These are phyloP conservation scores for Trachelus iudaicus DNA, from an alignment of 2,888 invertebrate genomes.

Conservation along the genomic window DNA sequence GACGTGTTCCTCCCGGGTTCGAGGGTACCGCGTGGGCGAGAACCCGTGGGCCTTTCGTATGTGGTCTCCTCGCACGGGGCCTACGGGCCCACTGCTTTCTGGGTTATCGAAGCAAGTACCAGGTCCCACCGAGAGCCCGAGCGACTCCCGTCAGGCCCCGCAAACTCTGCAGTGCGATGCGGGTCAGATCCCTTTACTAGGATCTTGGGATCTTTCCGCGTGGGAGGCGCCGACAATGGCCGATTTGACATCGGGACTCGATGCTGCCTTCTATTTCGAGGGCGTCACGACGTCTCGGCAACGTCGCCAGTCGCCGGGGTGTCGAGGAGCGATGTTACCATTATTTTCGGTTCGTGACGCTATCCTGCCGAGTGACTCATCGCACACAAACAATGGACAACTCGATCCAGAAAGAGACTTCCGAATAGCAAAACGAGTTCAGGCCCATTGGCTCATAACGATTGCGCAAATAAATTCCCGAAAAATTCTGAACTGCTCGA, in stretches of 20 bases:
- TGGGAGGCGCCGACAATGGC: constrained; percentile 1
- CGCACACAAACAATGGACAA: background rate
- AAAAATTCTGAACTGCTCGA: background rate
- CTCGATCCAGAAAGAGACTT: background rate
- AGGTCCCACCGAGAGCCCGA: background rate
- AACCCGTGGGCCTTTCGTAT: background rate
- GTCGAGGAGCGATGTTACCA: background rate
- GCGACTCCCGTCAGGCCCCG: background rate
- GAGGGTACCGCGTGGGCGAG: constrained; percentile 7
- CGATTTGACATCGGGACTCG: background rate
- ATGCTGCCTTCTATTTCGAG: background rate
- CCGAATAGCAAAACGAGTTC: background rate
- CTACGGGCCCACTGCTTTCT: constrained; percentile 1
- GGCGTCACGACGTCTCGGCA: background rate
- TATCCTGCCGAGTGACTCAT: background rate
- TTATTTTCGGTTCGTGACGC: background rate
- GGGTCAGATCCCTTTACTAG: background rate
- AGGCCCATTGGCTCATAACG: background rate
- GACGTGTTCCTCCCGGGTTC: background rate
- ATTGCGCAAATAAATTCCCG: background rate
- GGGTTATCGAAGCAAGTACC: constrained; percentile 7
- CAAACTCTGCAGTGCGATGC: background rate
- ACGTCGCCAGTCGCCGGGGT: background rate
- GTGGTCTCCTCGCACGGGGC: background rate
- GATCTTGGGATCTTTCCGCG: background rate